phyloP scores from a whole-genome alignment of 2,797 vertebrate species.

The Betta splendens region DNA sequence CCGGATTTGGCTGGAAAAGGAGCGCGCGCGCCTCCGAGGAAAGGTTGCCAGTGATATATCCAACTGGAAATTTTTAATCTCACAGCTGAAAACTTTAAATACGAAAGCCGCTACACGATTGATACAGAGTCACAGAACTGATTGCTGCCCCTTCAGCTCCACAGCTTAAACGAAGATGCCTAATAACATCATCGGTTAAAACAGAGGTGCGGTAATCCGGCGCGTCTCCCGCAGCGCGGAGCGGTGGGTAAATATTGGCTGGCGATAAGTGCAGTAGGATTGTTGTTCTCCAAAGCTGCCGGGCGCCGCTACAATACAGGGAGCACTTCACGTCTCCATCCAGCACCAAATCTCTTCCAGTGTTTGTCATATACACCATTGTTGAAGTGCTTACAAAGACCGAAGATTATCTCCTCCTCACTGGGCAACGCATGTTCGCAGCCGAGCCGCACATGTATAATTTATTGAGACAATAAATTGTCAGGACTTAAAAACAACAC shows the following conservation, averaged over 20 bases:
- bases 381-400: conserved; percentile 81
- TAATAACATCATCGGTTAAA: too few relatives aligned
- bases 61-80: conserved; percentile 81
- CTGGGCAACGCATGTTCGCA: conserved; percentile 80
- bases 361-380: conserved; percentile 79
- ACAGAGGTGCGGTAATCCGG: conserved; percentile 34
- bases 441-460: conserved; percentile 81
- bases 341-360: conserved; percentile 80
- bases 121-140: conserved; percentile 50
- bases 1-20: conserved; percentile 81
- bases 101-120: conserved; percentile 72
- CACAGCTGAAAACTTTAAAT: conserved; percentile 81
- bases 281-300: conserved; percentile 66
- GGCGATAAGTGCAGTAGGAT: conserved; percentile 52
- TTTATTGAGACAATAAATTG: conserved; percentile 88
- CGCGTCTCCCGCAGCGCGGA: conserved; percentile 48
- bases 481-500: conserved; percentile 83
- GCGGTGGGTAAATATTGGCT: conserved; percentile 59
- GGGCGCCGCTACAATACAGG: conserved; percentile 64
- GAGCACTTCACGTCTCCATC: conserved; percentile 74
- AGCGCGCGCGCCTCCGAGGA: conserved; percentile 67
- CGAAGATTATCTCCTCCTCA: conserved; percentile 83
- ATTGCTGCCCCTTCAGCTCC: conserved; percentile 49
- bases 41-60: conserved; percentile 69
- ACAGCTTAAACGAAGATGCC: too few relatives aligned